Conservation (phyloP, 2,113 vertebrate genomes). For the Casuarius casuarius region DNA sequence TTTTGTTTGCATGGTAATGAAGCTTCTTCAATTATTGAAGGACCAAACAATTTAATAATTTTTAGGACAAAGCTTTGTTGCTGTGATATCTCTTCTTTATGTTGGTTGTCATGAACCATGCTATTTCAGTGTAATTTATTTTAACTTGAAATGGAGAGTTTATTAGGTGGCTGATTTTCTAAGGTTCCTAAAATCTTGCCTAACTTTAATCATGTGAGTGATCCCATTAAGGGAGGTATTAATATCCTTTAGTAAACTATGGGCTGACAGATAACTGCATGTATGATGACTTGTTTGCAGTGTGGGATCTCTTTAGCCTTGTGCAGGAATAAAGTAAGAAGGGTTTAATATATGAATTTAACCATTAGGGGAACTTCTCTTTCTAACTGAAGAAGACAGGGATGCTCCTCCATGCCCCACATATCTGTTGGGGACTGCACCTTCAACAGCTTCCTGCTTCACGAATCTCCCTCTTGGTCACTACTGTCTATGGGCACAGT, state of each 20-base stretch:
- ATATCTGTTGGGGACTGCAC: background rate
- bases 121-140: background rate
- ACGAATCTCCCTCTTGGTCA: background rate
- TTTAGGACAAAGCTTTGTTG: constrained; percentile 55
- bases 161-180: constrained; percentile 11
- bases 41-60: constrained; percentile 60
- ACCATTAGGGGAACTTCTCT: background rate
- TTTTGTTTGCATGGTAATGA: constrained; percentile 72
- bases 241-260: constrained; percentile 24
- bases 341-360: background rate
- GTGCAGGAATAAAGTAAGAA: background rate
- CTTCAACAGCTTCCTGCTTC: background rate
- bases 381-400: background rate
- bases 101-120: background rate
- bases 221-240: background rate
- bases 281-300: background rate
- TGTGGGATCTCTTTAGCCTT: background rate
- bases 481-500: background rate
- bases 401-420: background rate
- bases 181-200: background rate
- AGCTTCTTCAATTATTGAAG: constrained; percentile 73
- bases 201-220: background rate
- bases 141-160: constrained; percentile 1
- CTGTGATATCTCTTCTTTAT: constrained; percentile 12
- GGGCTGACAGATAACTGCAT: background rate